These are phyloP conservation scores for Nomada ruficornis DNA, from an alignment of 2,888 invertebrate genomes.

Conservation along the genomic window DNA sequence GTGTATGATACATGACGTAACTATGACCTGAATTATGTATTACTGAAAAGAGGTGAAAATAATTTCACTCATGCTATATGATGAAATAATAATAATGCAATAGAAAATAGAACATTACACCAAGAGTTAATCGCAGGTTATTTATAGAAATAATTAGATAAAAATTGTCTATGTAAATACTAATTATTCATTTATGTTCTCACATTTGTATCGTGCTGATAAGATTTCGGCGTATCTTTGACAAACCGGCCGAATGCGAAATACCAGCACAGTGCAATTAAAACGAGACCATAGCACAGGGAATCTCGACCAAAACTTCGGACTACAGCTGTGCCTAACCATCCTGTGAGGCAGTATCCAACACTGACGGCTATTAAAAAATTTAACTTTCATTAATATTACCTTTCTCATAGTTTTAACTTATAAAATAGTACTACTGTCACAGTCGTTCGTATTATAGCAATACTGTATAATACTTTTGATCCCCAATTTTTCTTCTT, in stretches of 20 bases:
- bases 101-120: too few relatives aligned
- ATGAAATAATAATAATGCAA: too few relatives aligned
- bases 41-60: neutral
- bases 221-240: conserved; percentile 85
- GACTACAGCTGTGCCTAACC: conserved; percentile 86
- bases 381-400: conserved; percentile 52
- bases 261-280: conserved; percentile 85
- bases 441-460: too few relatives aligned
- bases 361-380: conserved; percentile 85
- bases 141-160: neutral
- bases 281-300: conserved; percentile 85
- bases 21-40: neutral
- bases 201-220: conserved; percentile 83
- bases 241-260: conserved; percentile 86
- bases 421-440: too few relatives aligned
- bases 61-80: too few relatives aligned
- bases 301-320: conserved; percentile 85
- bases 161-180: neutral
- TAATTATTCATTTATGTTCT: conserved; percentile 46
- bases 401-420: neutral
- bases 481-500: neutral
- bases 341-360: conserved; percentile 86
- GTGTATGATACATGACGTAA: conserved; percentile 1
- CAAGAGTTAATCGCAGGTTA: too few relatives aligned
- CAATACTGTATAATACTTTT: neutral